Percentiles rank a stretch among this genome's conserved stretches.
Conservation (phyloP, 2,888 invertebrate genomes). For the Cynaeus angustus region DNA sequence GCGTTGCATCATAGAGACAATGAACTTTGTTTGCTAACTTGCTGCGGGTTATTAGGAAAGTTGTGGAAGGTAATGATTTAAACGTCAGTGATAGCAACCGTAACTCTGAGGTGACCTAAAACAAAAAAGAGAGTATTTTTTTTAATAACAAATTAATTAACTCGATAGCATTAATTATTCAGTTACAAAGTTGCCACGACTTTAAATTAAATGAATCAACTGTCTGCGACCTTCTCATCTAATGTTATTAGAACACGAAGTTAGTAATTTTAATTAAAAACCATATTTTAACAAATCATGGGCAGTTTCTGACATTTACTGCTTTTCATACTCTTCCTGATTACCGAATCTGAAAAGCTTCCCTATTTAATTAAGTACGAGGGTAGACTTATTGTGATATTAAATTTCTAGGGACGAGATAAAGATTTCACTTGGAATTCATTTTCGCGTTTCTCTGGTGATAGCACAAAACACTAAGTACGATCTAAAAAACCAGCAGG, state of each 20-base stretch:
- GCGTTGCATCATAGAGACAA: conserved; percentile 23
- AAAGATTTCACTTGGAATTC: too few relatives aligned
- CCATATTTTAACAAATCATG: conserved; percentile 25
- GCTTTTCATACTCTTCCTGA: conserved; percentile 34
- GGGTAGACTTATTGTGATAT: background rate
- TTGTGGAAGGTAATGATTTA: conserved; percentile 22
- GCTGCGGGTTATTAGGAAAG: conserved; percentile 4
- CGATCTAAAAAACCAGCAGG: too few relatives aligned
- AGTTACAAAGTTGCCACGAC: conserved; percentile 4
- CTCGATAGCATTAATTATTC: background rate
- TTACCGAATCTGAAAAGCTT: conserved; percentile 2
- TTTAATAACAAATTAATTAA: too few relatives aligned
- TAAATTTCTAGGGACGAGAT: background rate
- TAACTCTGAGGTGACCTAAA: too few relatives aligned
- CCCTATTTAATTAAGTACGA: background rate
- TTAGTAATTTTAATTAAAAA: conserved; percentile 34
- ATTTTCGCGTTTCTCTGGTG: too few relatives aligned
- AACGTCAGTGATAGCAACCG: too few relatives aligned
- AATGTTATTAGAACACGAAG: conserved; percentile 42
- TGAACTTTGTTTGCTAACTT: conserved; percentile 7
- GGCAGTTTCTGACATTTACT: conserved; percentile 35
- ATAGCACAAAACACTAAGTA: too few relatives aligned
- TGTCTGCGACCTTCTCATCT: conserved; percentile 29
- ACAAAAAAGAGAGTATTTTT: too few relatives aligned
- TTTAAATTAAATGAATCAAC: background rate